Base-by-base conservation (phyloP, 2,113 vertebrate species). In the Campylomormyrus tamandua region DNA sequence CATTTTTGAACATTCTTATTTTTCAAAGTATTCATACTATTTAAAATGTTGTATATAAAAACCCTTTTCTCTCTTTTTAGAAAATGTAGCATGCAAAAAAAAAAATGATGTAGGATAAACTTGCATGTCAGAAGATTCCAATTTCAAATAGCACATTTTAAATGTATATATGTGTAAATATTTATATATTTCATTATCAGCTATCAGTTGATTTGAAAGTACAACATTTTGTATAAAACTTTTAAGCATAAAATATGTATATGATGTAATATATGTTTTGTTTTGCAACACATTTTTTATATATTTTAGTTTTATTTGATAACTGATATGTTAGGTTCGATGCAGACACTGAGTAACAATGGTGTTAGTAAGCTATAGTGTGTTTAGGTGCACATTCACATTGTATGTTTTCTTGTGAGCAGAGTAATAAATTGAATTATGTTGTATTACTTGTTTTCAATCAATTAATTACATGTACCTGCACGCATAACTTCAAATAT, bases 221-320 rank as follows among this genome's bases (percentile, higher is more conserved):
- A 89, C 49, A 83, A 88, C 49, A 83, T 89, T 39, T 84, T 89
- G 89, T 89, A 89, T 94, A 96, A 94, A 94, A 93, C 93, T 94
- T 91, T 91, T 95, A 94, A 95, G 90, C 93, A 93, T 93, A 92
- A 94, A 90, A 95, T 94, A 94, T 97, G 97, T 97, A 96, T 94
- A 97, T 97, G 95, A 96, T 98, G 97, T 98, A 97, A 98, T 96
- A 97, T 97, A 96, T 95, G 92, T 91, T 90, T 84, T 93, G 53
- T 90, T 58, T 91, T 42, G 74, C 77, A 90, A 52, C 84, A 87
- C 27, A 58, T 86, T 86, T 86, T 58, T 24, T n/a, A 49, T 90
- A 7, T 70, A n/a, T 70, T 87, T 88, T 91, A 39, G 87, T 85
- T 42, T 88, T 45, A 90, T 92, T 56, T 92, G 39, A 87, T 89